A percentile compares a stretch with the other conserved stretches of the same genome.
Conservation (phyloP, 2,888 invertebrate genomes). For the Ophion slaviceki region DNA sequence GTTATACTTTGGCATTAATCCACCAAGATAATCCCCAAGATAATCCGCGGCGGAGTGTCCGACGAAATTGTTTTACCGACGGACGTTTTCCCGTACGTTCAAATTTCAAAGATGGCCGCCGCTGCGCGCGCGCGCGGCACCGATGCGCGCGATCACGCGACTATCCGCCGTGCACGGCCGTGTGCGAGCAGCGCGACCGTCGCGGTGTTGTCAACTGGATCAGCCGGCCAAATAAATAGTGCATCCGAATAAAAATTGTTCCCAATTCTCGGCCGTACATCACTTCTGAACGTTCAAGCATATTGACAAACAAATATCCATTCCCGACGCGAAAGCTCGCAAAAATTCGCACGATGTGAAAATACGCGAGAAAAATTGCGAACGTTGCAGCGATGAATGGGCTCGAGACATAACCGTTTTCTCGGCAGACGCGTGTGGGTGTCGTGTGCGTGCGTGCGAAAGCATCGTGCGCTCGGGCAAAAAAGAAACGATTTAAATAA, state of each 20-base stretch:
- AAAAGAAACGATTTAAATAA: constrained; percentile 43
- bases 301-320: neutral
- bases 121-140: neutral
- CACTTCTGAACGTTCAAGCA: neutral
- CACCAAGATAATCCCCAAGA: neutral
- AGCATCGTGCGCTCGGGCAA: constrained; percentile 14
- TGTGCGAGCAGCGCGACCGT: neutral
- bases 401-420: constrained; percentile 57
- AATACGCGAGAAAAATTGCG: neutral
- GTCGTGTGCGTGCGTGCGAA: constrained; percentile 17
- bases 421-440: constrained; percentile 21
- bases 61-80: constrained; percentile 7
- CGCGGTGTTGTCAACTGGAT: constrained; percentile 19
- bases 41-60: neutral
- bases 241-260: neutral
- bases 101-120: constrained; percentile 34
- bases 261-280: constrained; percentile 9
- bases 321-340: constrained; percentile 7
- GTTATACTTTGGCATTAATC: too few species aligned
- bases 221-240: constrained; percentile 62
- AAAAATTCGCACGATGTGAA: constrained; percentile 16
- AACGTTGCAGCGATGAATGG: neutral
- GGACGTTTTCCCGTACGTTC: neutral
- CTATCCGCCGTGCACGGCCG: constrained; percentile 13
- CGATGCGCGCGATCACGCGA: constrained; percentile 36